Evolutionary conservation across 2,888 invertebrate species (phyloP), one percentile per base, ranked within the genome.

Genomic region (Caenorhabditis panamensis): DNA sequence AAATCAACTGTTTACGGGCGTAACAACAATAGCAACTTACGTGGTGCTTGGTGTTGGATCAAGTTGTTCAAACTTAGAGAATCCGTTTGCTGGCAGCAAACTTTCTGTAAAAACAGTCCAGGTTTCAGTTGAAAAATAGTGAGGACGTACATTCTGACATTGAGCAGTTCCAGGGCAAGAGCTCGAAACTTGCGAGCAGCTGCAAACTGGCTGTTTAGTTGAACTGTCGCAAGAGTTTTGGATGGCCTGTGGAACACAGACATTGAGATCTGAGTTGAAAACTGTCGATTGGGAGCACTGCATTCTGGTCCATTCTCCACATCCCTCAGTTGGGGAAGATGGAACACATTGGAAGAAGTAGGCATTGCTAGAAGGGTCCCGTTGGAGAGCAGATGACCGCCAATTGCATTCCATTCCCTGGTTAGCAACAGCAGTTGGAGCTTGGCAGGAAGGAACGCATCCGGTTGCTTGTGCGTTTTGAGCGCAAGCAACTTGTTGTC

Each of bases 321-420:
- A 90, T 6, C 88, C 75, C 26, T 83, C 84, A 20, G 90, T 86
- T 41, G 87, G 67, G 18, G 85, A 85, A 31, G 76, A 79, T 26
- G 86, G 87, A 4, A 88, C 84, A 68, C 90, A 90, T 68, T 91
- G 90, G 26, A 90, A 80, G 75, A 90, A 90, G 73, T 86, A 82
- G 11, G 79, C 66, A 49, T 75, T 80, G 68, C 81, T 84, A 22
- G 68, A 51, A 1, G 87, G 78, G 58, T 88, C 89, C 24, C 81
- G 59, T 41, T 87, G 82, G 4, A 90, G 83, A 2, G 77, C 13
- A 0, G 90, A 83, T 0, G 84, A 75, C 56, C 85, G 73, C 90
- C 90, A 90, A 68, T 85, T 87, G 75, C 90, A 90, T 9, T 75
- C 66, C 75, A 80, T 69, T 66, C 80, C 80, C 41, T 80, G 83